Evolutionary conservation across 2,888 invertebrate species (phyloP).

Genomic region (Amitus sp.): DNA sequence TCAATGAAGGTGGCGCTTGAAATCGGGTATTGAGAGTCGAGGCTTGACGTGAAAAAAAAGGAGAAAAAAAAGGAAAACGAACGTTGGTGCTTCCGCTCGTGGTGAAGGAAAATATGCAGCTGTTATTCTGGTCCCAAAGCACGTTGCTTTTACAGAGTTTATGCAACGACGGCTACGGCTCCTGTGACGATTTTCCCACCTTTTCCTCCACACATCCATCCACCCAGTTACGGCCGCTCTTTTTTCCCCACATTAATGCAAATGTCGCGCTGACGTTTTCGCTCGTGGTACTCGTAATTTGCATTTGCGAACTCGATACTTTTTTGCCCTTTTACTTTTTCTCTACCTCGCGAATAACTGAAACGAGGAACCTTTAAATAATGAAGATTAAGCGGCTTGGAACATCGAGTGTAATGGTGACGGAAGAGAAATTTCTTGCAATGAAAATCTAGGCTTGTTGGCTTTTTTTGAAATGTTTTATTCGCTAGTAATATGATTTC

Average conservation of each 20-base stretch:
- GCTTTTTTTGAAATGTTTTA: too few relatives aligned
- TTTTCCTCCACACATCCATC: background rate
- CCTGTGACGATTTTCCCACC: background rate
- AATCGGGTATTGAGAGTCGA: background rate
- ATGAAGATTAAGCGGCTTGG: too few relatives aligned
- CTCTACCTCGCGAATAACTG: too few relatives aligned
- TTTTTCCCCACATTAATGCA: background rate
- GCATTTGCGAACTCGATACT: too few relatives aligned
- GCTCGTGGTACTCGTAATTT: too few relatives aligned
- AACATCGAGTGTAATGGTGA: too few relatives aligned
- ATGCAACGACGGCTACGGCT: background rate
- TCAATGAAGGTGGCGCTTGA: too few relatives aligned
- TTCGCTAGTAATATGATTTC: too few relatives aligned
- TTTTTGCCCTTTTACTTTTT: too few relatives aligned
- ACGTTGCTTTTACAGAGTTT: background rate
- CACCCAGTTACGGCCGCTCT: background rate
- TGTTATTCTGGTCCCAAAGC: background rate
- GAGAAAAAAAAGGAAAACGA: background rate
- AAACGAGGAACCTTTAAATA: background rate
- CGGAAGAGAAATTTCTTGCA: too few relatives aligned
- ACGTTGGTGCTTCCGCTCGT: background rate
- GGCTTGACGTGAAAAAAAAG: background rate
- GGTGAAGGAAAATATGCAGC: background rate
- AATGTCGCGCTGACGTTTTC: background rate
- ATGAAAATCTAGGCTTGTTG: too few relatives aligned